These are phyloP conservation scores for Sorex fumeus DNA, from an alignment of 2,113 vertebrate genomes.

Conservation along the genomic window DNA sequence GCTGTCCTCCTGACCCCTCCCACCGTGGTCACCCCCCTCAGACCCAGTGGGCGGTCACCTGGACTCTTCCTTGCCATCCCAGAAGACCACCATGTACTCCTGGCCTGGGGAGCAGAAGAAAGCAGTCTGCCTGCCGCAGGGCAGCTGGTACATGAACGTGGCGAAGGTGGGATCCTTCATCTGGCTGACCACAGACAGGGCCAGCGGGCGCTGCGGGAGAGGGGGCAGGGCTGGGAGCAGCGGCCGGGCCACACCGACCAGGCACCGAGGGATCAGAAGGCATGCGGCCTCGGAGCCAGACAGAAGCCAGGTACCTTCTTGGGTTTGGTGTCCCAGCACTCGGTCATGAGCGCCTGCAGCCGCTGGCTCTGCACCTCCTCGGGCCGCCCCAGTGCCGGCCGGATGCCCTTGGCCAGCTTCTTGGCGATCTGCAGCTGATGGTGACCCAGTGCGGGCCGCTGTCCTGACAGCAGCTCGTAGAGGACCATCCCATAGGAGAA, in stretches of 20 bases:
- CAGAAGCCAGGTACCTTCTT: constrained; percentile 92
- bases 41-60: constrained; percentile 86
- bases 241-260: not conserved
- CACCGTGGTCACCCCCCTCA: too few species aligned
- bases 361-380: constrained; percentile 95
- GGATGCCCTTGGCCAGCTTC: constrained; percentile 96
- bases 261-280: not conserved
- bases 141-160: constrained; percentile 93
- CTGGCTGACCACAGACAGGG: constrained; percentile 91
- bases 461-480: constrained; percentile 96
- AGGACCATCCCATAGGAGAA: constrained; percentile 99
- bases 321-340: constrained; percentile 98
- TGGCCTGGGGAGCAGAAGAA: constrained; percentile 95
- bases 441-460: constrained; percentile 93
- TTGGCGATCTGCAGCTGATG: constrained; percentile 97
- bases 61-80: constrained; percentile 93
- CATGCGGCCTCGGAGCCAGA: not conserved
- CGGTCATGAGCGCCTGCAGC: constrained; percentile 93
- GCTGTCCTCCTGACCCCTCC: too few species aligned
- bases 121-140: constrained; percentile 92
- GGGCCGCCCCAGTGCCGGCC: constrained; percentile 92
- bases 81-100: constrained; percentile 95
- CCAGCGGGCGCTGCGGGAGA: constrained; percentile 92
- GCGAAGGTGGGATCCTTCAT: constrained; percentile 97
- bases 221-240: not conserved